Conservation (phyloP, 2,888 invertebrate species). For the Pediacus dermestoides region DNA sequence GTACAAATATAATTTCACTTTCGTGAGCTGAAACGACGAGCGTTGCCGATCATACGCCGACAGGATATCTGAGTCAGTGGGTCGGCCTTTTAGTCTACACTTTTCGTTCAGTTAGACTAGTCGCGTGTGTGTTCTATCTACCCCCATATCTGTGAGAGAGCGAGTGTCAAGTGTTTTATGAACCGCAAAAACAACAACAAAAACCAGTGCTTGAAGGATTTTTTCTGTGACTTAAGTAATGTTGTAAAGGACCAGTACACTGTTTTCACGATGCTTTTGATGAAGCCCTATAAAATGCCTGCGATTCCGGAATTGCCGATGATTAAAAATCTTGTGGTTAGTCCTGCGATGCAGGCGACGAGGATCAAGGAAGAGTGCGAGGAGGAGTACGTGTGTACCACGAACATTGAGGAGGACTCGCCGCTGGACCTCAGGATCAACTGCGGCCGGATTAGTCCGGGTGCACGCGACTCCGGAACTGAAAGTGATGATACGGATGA, state of each 20-base stretch:
- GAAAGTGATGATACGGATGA: conserved; percentile 79
- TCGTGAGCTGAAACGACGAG: conserved; percentile 15
- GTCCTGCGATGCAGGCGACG: not conserved
- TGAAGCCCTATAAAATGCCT: conserved; percentile 35
- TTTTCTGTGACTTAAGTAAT: no score
- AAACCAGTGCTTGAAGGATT: not conserved
- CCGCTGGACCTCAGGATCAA: conserved; percentile 76
- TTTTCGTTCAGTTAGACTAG: conserved; percentile 20
- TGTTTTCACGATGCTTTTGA: conserved; percentile 28
- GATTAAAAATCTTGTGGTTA: conserved; percentile 26
- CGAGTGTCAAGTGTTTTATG: conserved; percentile 19
- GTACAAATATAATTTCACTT: conserved; percentile 35
- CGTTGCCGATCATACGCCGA: conserved; percentile 21
- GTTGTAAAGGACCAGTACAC: no score
- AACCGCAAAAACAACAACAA: not conserved
- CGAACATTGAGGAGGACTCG: conserved; percentile 47
- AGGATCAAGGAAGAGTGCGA: conserved; percentile 35
- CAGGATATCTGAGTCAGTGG: conserved; percentile 62
- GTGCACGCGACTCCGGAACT: conserved; percentile 62
- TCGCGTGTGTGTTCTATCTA: conserved; percentile 18
- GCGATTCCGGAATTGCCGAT: conserved; percentile 30
- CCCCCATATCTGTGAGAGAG: conserved; percentile 4
- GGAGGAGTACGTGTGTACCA: conserved; percentile 30
- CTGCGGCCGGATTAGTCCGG: conserved; percentile 52
- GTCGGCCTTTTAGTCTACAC: conserved; percentile 42